A percentile compares a stretch with the other conserved stretches of the same genome.
Conservation (phyloP, 2,113 vertebrate genomes). For the Lagenorhynchus albirostris region DNA sequence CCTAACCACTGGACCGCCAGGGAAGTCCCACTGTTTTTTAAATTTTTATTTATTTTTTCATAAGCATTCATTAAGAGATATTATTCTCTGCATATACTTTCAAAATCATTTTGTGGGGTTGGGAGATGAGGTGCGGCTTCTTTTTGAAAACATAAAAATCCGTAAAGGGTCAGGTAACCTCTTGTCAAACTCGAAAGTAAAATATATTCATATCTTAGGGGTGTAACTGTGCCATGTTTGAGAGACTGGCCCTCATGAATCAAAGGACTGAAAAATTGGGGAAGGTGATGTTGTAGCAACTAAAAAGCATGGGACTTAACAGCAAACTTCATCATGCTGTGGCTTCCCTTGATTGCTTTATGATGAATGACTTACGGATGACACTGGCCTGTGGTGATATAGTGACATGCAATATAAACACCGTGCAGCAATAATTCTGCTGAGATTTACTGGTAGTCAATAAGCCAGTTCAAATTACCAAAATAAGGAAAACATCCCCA, state of each 20-base stretch:
- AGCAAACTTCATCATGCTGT: not conserved
- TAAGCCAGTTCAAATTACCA: not conserved
- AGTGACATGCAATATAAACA: not conserved
- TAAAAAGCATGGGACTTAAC: not conserved
- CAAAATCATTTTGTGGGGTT: conserved; percentile 21
- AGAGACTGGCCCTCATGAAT: conserved; percentile 39
- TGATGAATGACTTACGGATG: conserved; percentile 49
- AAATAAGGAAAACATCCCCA: not conserved
- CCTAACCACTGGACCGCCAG: too few relatives aligned
- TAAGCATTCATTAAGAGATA: not conserved
- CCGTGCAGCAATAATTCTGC: not conserved
- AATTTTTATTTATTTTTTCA: not conserved
- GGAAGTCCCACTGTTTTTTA: too few relatives aligned
- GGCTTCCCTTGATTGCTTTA: conserved; percentile 58
- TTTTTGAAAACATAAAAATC: conserved; percentile 39
- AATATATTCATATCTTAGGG: conserved; percentile 44
- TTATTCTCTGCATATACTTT: not conserved
- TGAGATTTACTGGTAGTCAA: not conserved
- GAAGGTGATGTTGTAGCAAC: conserved; percentile 15
- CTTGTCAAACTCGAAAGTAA: conserved; percentile 43
- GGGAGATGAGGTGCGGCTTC: not conserved
- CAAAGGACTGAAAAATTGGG: conserved; percentile 1
- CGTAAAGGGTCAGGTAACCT: conserved; percentile 25
- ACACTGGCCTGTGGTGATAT: not conserved
- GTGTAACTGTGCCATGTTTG: not conserved